Evolutionary conservation across 1,140 invertebrate species (phyloP), one percentile per base, ranked within the genome.

Genomic region (Hypsibius dujardini): DNA sequence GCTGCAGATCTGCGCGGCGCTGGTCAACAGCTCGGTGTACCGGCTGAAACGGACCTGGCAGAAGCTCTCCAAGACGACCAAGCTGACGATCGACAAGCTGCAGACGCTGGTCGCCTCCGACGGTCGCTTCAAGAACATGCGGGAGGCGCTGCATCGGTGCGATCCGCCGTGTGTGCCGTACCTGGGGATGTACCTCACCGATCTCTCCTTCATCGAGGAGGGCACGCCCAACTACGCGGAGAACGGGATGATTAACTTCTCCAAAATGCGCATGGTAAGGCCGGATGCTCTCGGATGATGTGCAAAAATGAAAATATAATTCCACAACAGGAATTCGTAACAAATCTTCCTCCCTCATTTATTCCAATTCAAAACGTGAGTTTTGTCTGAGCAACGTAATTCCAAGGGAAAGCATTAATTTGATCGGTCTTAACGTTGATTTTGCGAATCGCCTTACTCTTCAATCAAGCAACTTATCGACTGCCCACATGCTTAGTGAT

Each of bases 111-210:
- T 92, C 1, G 91, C 89, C 1, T 90, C 90, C 0, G 90, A 94
- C 76, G 89, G 90, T 42, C 81, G 90, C 62, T 95, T 94, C 78
- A 84, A 90, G 74, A 89, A 90, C 75, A 83, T 95, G 74, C 80
- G 91, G 70, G 90, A 94, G 77, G 88, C 90, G 2, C 80, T 95
- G 28, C 90, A 92, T 74, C 79, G 81, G 72, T 93, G 90, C 79
- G 92, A 95, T 80, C 90, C 91, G 59, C 91, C 91, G 0, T 92
- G 90, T 76, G 92, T 94, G 71, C 92, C 92, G 1, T 95, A 94
- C 78, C 79, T 95, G 70, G 92, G 91, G 45, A 87, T 94, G 83
- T 95, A 95, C 78, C 80, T 95, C 7, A 90, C 90, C 15, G 92
- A 95, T 79, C 80, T 95, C 7, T 91, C 90, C 1, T 94, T 94